These are phyloP conservation scores for Spilosoma lubricipeda DNA, from an alignment of 2,888 invertebrate genomes.

Conservation along the genomic window DNA sequence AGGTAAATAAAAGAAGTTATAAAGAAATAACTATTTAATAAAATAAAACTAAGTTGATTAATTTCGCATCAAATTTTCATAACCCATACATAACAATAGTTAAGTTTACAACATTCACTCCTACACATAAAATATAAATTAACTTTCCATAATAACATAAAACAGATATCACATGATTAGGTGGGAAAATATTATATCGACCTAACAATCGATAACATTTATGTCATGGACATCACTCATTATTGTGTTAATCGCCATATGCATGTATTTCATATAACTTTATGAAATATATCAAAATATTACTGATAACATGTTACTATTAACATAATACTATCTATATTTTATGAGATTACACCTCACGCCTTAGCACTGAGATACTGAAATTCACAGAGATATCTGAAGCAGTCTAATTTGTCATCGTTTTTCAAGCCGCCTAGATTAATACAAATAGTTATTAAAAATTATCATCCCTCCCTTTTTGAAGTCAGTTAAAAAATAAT, in stretches of 20 bases:
- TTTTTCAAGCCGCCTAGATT: not conserved
- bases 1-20: conserved; percentile 6
- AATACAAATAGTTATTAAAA: not conserved
- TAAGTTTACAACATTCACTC: conserved; percentile 29
- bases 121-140: conserved; percentile 12
- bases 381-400: not conserved
- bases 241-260: not conserved
- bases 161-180: conserved; percentile 60
- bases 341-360: not conserved
- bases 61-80: conserved; percentile 28
- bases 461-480: no score
- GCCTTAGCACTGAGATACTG: not conserved
- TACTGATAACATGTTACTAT: not conserved
- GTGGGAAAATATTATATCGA: conserved; percentile 45
- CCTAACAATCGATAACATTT: conserved; percentile 4
- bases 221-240: conserved; percentile 8
- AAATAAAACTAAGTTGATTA: conserved; percentile 38
- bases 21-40: conserved; percentile 45
- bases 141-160: conserved; percentile 27
- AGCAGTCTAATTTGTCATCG: not conserved
- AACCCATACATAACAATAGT: conserved; percentile 31
- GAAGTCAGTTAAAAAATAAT: no score
- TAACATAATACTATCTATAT: not conserved
- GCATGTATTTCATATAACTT: not conserved
- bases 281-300: not conserved